Evolutionary conservation across 2,113 vertebrate genomes (phyloP).

Genomic region (Pelecanus crispus): DNA sequence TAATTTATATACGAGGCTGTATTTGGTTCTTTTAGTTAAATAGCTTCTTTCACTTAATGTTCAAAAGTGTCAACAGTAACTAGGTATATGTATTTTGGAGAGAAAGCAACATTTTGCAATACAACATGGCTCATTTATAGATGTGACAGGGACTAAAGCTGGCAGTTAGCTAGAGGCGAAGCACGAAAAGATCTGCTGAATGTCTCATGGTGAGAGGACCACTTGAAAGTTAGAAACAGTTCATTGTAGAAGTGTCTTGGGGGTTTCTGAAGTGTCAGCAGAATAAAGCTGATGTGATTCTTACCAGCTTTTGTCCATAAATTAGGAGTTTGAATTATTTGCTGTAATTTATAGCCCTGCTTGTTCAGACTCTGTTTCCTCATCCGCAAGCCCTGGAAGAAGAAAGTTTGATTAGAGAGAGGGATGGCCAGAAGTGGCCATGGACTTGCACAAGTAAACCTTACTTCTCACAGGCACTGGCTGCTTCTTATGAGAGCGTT

Average conservation of each 20-base stretch:
- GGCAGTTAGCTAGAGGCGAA: not conserved
- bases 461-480: not conserved
- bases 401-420: not conserved
- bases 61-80: not conserved
- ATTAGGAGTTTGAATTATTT: not conserved
- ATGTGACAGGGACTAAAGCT: not conserved
- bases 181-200: not conserved
- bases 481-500: not conserved
- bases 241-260: not conserved
- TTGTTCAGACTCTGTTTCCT: not conserved
- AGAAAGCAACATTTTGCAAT: not conserved
- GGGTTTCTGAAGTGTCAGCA: not conserved
- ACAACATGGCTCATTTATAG: not conserved
- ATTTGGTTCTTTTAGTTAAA: not conserved
- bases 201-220: not conserved
- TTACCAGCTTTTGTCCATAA: not conserved
- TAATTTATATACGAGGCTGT: not conserved
- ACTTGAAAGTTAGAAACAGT: not conserved
- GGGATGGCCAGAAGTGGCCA: not conserved
- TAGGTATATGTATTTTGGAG: not conserved
- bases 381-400: not conserved
- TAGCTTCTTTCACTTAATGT: not conserved
- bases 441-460: not conserved
- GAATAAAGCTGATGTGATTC: not conserved
- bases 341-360: not conserved